Base-by-base conservation (phyloP, 2,888 invertebrate species). In the Dolomedes plantarius region DNA sequence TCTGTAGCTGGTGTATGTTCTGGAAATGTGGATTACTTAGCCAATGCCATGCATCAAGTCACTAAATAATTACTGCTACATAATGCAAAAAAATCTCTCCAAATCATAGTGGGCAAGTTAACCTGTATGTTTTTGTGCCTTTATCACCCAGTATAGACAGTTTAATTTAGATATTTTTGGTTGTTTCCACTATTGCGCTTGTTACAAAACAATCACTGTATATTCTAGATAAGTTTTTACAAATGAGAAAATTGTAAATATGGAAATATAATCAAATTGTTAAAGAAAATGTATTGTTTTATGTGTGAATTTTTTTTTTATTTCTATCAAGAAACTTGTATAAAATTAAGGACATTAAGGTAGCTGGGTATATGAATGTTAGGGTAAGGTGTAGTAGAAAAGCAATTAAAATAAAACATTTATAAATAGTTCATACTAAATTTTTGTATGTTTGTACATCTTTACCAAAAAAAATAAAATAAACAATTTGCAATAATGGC, bases 1-100 rank as follows among this genome's bases (percentile, higher is more conserved):
- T 99, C 98, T 2, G 96, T 99, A 93, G 98, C 99, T 79, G 99
- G 99, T 76, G 95, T 99, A 6, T 95, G 97, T 0, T 96, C 97
- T 1, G 95, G 96, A 91, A 99, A 99, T 92, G 98, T 99, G 0
- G 95, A 95, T 88, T 98, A 99, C 91, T 93, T 99, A 87, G 99
- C 99, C 0, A 94, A 96, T 88, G 97, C 96, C 85, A 97, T 99
- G 89, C 97, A 99, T 91, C 93, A 95, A 92, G 98, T 98, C 88
- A 96, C 98, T 16, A 95, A 96, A 89, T 93, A 90, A 90, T n/a
- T n/a, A 85, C 19, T 7, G 67, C 16, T 46, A 2, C 2, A 16
- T 46, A 46, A 46, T 56, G 6, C 16, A n/a, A 19, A 23, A 56
- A 16, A 56, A 16, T 23, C n/a, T 6, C 56, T 56, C 11, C 5